Base-by-base conservation (phyloP, 1,140 invertebrate species). In the Drosophila ficusphila region DNA sequence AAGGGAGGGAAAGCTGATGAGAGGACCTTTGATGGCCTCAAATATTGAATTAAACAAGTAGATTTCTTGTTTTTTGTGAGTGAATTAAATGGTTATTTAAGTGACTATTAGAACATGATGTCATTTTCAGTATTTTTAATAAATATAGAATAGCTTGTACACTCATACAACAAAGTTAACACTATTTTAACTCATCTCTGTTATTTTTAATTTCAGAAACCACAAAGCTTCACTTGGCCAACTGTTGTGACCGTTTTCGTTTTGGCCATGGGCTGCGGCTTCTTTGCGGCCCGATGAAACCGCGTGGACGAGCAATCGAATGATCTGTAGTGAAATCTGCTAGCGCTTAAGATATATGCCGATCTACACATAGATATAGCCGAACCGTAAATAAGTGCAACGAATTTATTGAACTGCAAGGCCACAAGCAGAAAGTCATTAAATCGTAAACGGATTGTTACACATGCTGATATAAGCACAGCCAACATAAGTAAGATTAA, bases 171-270 rank as follows among this genome's bases (percentile, higher is more conserved):
- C 4, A 9, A 6, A 46, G 12, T 11, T 19, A 14, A 4, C 8
- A 53, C 23, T 19, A 18, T 57, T 25, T 61, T 29, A 44, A n/a
- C 36, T 14, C 42, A 6, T 8, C 1, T 39, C 4, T 51, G n/a
- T n/a, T n/a, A n/a, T 11, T 61, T 41, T 0, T 48, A 27, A 4
- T 85, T 82, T 2, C 53, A 91, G 88, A 77, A 90, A 51, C 74
- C 78, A 19, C 79, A 83, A 21, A 91, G 75, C 61, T 91, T 91
- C 77, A 90, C 81, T 47, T 91, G 90, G 90, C 90, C 90, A 33
- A 91, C 90, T 34, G 89, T 91, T 67, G 90, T 91, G 38, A 90
- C 90, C 33, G 88, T 91, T 9, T 79, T 91, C 25, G 88, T 91
- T n/a, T 62, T 91, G 47, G 90, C 90, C 69, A 90, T 91, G 70